These are phyloP conservation scores for Zootoca vivipara DNA, from an alignment of 2,113 vertebrate genomes.

Conservation along the genomic window DNA sequence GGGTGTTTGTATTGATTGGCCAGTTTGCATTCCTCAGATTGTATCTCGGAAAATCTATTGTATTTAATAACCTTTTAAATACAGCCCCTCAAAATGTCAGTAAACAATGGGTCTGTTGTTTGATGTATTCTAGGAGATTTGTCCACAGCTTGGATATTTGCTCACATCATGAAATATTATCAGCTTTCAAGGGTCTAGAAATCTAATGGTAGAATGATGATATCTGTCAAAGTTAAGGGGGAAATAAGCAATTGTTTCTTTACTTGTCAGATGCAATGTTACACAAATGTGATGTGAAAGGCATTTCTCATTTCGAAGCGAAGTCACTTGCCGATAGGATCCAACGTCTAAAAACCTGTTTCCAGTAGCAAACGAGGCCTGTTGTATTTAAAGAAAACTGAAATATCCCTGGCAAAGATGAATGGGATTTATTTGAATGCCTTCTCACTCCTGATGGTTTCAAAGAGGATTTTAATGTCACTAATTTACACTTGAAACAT, in stretches of 20 bases:
- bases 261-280: constrained; percentile 30
- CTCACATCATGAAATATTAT: neutral
- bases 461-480: constrained; percentile 16
- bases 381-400: constrained; percentile 63
- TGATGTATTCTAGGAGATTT: neutral
- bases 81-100: neutral
- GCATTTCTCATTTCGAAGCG: constrained; percentile 28
- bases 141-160: neutral
- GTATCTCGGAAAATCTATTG: neutral
- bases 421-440: constrained; percentile 43
- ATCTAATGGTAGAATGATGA: neutral
- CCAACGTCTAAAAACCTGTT: constrained; percentile 44
- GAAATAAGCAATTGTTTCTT: constrained; percentile 1
- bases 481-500: constrained; percentile 19
- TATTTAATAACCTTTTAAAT: neutral
- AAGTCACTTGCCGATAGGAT: constrained; percentile 52
- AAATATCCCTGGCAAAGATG: constrained; percentile 41
- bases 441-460: constrained; percentile 24
- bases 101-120: neutral
- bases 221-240: neutral
- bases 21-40: neutral
- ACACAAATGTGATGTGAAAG: constrained; percentile 50
- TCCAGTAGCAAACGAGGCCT: constrained; percentile 57
- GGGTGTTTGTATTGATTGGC: neutral
- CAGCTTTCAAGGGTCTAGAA: neutral